Base-by-base conservation (phyloP, 2,888 invertebrate genomes). In the Pollenia angustigena region DNA sequence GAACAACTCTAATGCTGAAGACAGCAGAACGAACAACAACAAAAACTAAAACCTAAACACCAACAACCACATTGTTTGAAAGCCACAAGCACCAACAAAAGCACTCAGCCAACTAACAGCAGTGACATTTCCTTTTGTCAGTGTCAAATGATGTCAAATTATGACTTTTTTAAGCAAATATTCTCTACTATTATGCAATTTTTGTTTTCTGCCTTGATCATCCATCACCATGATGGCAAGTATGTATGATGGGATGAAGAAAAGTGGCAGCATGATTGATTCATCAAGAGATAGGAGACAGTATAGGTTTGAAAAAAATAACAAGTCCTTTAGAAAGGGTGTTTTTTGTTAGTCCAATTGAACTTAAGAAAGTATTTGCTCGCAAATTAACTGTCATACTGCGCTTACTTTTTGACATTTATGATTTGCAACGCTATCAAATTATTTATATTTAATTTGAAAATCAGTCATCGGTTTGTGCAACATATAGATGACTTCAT, bases 91-190 rank as follows among this genome's bases (percentile, higher is more conserved):
- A 68, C n/a, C 46, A 60, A 32, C 64, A 50, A 48, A 23, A 56
- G 16, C 68, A 62, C 58, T 48, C 85, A 81, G 52, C 56, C 85
- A 81, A 46, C 56, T 18, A 71, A 69, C 66, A 68, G 64, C 86
- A 87, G 74, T 89, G 89, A 89, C 89, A 89, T 88, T 89, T 89
- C 89, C 89, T 87, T 88, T 87, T 87, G 88, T 89, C 88, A 89
- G 87, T 87, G 88, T 88, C 88, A 87, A 87, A 81, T 85, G 87
- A 87, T 87, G 87, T 87, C 87, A 87, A 87, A 87, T 84, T 84
- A 87, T 87, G 87, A 84, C 62, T 87, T 84, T 87, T 87, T 87
- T 78, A 74, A 87, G 68, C 78, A 87, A 84, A 87, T 84, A 74
- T 87, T 84, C 48, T n/a, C 48, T n/a, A 46, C 46, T 84, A 78